Conservation (phyloP, 1,140 invertebrate species). For the Zeugodacus cucurbitae region DNA sequence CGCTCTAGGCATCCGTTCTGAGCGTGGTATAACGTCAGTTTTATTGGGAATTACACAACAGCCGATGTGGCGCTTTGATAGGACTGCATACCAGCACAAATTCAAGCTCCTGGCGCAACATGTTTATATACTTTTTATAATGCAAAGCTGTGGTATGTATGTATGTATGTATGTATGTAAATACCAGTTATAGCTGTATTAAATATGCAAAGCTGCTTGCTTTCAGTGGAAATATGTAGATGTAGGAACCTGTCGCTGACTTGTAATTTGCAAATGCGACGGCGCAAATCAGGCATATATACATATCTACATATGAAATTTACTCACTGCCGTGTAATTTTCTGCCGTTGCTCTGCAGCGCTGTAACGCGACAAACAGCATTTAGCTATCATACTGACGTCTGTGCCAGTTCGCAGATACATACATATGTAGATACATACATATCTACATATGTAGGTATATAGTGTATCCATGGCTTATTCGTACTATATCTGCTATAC, state of each 20-base stretch:
- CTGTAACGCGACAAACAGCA: background rate
- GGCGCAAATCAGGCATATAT: background rate
- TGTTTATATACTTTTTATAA: background rate
- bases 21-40: background rate
- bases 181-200: background rate
- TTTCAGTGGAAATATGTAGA: background rate
- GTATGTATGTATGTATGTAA: background rate
- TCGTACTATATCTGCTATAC: background rate
- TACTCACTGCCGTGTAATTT: background rate
- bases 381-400: background rate
- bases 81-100: background rate
- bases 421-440: background rate
- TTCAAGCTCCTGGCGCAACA: background rate
- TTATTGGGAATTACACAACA: conserved; percentile 7
- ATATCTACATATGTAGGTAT: background rate
- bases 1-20: background rate
- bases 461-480: background rate
- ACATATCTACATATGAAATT: background rate
- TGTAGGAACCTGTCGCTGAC: background rate
- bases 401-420: background rate
- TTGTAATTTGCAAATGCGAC: background rate
- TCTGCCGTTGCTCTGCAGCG: background rate
- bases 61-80: background rate
- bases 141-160: background rate
- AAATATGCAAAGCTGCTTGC: background rate